A percentile compares a stretch with the other conserved stretches of the same genome.
Conservation (phyloP, 2,888 invertebrate genomes). For the Drosophila helvetica region DNA sequence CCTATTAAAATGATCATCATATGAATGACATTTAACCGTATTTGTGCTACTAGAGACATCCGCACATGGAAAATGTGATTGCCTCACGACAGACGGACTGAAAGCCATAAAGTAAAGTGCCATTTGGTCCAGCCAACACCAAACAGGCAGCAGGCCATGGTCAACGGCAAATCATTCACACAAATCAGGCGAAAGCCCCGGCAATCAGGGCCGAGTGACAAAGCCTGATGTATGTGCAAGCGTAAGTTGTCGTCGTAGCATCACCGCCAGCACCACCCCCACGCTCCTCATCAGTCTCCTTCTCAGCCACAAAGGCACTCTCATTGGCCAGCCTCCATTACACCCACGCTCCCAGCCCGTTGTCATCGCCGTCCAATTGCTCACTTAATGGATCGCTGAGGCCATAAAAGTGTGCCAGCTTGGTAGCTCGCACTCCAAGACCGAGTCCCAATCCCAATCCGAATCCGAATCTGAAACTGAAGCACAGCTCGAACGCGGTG, state of each 20-base stretch:
- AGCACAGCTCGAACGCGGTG: constrained; percentile 16
- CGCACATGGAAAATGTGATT: not conserved
- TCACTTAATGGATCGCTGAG: constrained; percentile 69
- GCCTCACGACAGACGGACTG: not conserved
- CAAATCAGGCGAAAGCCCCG: constrained; percentile 11
- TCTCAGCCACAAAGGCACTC: constrained; percentile 20
- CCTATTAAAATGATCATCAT: no score
- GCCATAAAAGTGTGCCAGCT: constrained; percentile 65
- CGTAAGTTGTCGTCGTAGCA: constrained; percentile 19
- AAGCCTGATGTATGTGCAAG: constrained; percentile 55
- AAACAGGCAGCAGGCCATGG: not conserved
- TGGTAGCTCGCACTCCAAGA: constrained; percentile 20
- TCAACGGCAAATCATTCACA: constrained; percentile 7
- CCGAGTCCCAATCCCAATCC: constrained; percentile 31
- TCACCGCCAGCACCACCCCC: constrained; percentile 11
- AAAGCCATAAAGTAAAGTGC: constrained; percentile 6
- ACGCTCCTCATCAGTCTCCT: constrained; percentile 3
- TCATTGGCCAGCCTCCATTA: constrained; percentile 61
- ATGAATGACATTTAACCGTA: not conserved
- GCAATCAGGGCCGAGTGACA: constrained; percentile 49
- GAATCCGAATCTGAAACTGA: not conserved
- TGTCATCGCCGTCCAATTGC: constrained; percentile 64
- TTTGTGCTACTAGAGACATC: not conserved
- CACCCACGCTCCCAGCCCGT: constrained; percentile 58
- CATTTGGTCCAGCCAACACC: constrained; percentile 8